Evolutionary conservation across 1,140 invertebrate genomes (phyloP).

Genomic region (Dryas iulia): DNA sequence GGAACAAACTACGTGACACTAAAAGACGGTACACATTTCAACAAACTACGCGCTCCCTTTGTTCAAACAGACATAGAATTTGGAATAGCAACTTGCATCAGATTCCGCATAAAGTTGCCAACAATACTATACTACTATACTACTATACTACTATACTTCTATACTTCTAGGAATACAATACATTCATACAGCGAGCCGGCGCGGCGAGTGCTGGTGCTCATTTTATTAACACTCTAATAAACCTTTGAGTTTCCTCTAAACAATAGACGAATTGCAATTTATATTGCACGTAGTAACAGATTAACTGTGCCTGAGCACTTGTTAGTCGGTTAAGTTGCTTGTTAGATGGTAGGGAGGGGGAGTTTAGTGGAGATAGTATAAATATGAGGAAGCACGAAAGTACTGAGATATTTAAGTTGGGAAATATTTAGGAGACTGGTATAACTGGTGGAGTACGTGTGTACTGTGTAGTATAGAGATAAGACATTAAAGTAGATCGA

Average conservation of each 20-base stretch:
- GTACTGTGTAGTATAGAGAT: no score
- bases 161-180: background rate
- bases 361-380: no score
- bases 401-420: no score
- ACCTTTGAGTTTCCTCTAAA: background rate
- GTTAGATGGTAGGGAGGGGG: no score
- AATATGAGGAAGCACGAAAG: no score
- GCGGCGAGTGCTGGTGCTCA: background rate
- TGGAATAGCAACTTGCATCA: background rate
- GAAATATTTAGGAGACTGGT: no score
- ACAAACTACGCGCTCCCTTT: background rate
- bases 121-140: background rate
- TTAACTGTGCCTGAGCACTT: background rate
- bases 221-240: constrained; percentile 2
- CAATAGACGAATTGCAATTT: background rate
- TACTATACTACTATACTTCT: no score
- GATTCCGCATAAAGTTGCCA: background rate
- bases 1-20: background rate
- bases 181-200: background rate
- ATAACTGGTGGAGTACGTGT: no score
- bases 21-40: background rate
- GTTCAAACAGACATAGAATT: background rate
- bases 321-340: background rate
- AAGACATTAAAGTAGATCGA: no score
- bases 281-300: background rate